Conservation (phyloP, 92 coral and sea anemone species). For the Porites rus region DNA sequence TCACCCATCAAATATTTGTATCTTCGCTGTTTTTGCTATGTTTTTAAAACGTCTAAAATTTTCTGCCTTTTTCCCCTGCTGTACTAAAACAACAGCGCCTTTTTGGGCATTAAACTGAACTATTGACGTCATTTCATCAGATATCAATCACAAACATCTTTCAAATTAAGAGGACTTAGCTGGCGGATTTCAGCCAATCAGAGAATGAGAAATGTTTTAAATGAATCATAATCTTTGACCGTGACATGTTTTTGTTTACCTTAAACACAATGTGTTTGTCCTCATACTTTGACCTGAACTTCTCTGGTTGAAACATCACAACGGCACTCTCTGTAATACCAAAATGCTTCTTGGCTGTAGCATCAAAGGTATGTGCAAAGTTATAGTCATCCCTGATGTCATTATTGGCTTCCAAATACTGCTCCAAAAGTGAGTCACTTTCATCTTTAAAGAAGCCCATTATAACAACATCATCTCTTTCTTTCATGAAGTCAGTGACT, state of each 20-base stretch:
- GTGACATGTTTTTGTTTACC: conserved; percentile 45
- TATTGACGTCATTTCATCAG: too few species aligned
- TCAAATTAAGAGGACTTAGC: too few species aligned
- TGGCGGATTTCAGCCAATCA: too few species aligned
- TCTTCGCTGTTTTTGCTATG: too few species aligned
- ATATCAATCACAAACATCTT: too few species aligned
- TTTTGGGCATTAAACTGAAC: too few species aligned
- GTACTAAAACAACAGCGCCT: too few species aligned
- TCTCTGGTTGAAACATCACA: conserved; percentile 92
- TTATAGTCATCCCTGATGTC: conserved; percentile 90
- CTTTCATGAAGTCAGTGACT: conserved; percentile 88
- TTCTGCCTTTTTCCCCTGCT: too few species aligned
- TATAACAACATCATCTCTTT: conserved; percentile 82
- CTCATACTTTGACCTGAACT: conserved; percentile 90
- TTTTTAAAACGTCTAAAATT: too few species aligned
- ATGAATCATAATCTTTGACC: too few species aligned
- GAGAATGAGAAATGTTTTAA: too few species aligned
- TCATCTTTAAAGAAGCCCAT: conserved; percentile 91
- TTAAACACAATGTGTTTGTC: conserved; percentile 82
- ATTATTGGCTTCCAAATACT: conserved; percentile 94
- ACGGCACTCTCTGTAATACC: conserved; percentile 84
- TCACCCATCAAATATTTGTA: too few species aligned
- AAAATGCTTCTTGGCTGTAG: conserved; percentile 87
- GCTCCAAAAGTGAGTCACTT: conserved; percentile 76
- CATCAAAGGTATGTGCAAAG: conserved; percentile 95